phyloP scores from a whole-genome alignment of 2,113 vertebrate genomes.

The Menidia beryllina region DNA sequence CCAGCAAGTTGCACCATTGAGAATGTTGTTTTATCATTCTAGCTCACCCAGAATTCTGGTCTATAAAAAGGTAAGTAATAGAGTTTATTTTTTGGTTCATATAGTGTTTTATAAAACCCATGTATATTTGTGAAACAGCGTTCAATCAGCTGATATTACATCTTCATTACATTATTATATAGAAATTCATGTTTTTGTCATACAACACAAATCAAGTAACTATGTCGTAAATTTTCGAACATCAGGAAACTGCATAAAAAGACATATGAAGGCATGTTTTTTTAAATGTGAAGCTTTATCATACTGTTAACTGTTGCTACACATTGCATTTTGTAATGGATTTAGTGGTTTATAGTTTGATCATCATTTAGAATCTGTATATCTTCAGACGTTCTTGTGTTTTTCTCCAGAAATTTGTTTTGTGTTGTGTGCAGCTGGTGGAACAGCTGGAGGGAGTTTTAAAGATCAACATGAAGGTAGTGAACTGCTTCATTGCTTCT shows the following conservation, averaged over 20 bases:
- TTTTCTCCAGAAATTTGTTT: conserved; percentile 43
- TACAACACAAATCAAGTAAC: background rate
- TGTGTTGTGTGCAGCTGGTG: conserved; percentile 51
- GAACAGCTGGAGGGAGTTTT: conserved; percentile 56
- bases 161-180: background rate
- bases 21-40: conserved; percentile 62
- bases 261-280: too few relatives aligned
- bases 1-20: conserved; percentile 65
- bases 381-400: conserved; percentile 14
- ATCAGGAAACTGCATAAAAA: background rate
- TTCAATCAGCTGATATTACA: background rate
- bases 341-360: background rate
- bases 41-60: conserved; percentile 46
- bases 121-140: background rate
- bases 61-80: conserved; percentile 46
- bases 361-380: conserved; percentile 13
- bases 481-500: conserved; percentile 49
- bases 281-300: background rate
- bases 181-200: too few relatives aligned
- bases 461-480: conserved; percentile 38
- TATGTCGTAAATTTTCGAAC: background rate
- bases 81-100: background rate
- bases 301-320: background rate
- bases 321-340: background rate
- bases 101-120: background rate